A percentile compares a stretch with the other conserved stretches of the same genome.
Conservation (phyloP, 2,888 invertebrate genomes). For the Cylloceria caligata region DNA sequence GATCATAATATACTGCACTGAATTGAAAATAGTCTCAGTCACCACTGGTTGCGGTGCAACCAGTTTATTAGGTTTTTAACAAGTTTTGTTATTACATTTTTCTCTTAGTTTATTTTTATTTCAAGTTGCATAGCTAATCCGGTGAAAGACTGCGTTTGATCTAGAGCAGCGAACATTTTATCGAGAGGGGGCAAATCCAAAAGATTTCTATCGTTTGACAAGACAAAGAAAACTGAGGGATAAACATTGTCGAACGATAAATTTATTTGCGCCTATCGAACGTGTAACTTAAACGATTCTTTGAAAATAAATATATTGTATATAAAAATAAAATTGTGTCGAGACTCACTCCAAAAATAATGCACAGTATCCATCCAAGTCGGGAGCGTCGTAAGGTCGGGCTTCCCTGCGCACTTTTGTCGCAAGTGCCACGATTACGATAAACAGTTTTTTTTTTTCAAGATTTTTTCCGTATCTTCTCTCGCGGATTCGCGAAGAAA, state of each 20-base stretch:
- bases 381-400: conserved; percentile 72
- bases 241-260: not conserved
- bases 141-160: conserved; percentile 23
- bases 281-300: not conserved
- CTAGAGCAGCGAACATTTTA: conserved; percentile 13
- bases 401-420: conserved; percentile 67
- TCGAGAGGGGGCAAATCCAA: not conserved
- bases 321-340: conserved; percentile 39
- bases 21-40: conserved; percentile 45
- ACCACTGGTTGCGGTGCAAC: conserved; percentile 18
- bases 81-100: not conserved
- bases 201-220: conserved; percentile 4
- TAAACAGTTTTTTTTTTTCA: conserved; percentile 8
- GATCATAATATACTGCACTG: conserved; percentile 44
- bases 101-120: conserved; percentile 15
- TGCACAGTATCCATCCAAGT: conserved; percentile 84
- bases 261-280: not conserved
- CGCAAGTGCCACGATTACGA: conserved; percentile 63
- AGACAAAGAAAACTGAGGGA: conserved; percentile 4
- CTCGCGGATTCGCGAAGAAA: conserved; percentile 12
- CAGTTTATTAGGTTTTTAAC: conserved; percentile 27
- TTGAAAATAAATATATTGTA: not conserved
- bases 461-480: conserved; percentile 3
- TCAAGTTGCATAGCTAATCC: conserved; percentile 2
- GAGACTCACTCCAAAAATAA: conserved; percentile 84